Conservation (phyloP, 2,797 vertebrate genomes). For the Tympanoctomys barrerae region DNA sequence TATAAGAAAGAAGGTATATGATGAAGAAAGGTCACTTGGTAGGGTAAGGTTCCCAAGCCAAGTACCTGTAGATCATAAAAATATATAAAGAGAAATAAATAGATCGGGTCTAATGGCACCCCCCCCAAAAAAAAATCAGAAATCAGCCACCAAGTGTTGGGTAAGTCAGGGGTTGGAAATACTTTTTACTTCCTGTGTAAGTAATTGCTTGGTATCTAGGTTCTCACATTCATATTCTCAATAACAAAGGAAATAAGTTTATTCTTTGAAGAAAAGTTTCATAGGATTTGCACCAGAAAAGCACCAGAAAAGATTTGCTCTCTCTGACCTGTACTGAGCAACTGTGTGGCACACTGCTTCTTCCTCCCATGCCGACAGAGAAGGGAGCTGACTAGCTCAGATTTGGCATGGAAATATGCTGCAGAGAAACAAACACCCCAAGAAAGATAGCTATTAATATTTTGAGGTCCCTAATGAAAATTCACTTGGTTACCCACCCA, state of each 20-base stretch:
- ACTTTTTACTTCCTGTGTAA: not conserved
- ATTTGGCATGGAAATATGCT: too few species aligned
- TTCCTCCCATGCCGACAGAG: too few species aligned
- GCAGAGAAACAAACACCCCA: too few species aligned
- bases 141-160: not conserved
- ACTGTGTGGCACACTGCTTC: not conserved
- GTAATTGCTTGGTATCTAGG: not conserved
- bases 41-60: not conserved
- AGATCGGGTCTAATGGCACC: not conserved
- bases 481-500: not conserved
- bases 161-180: not conserved
- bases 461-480: not conserved
- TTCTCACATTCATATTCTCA: not conserved
- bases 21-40: not conserved
- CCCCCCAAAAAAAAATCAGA: not conserved
- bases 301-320: not conserved
- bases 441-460: not conserved
- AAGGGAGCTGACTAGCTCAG: not conserved
- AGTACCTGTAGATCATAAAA: not conserved
- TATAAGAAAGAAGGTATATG: not conserved
- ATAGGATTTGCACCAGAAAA: not conserved
- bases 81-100: not conserved
- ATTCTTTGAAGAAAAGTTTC: not conserved
- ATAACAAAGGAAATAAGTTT: not conserved
- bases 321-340: not conserved